A percentile compares a stretch with the other conserved stretches of the same genome.
These are phyloP conservation scores for Salvator merianae DNA, from an alignment of 2,113 vertebrate species.

Conservation along the genomic window DNA sequence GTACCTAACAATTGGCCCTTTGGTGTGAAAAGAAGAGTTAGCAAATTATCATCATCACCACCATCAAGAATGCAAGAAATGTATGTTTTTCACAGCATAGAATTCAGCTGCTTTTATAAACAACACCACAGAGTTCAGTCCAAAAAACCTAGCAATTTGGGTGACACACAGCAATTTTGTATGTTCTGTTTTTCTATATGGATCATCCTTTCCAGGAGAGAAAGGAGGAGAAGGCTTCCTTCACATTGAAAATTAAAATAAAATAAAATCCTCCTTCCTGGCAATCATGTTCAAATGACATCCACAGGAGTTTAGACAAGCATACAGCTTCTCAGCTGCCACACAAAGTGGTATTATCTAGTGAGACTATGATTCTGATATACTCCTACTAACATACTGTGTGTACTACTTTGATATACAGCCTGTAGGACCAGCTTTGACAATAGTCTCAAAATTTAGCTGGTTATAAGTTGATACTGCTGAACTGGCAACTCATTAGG, in stretches of 20 bases:
- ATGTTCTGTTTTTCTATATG: too few species aligned
- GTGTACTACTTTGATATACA: neutral
- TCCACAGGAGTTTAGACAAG: too few species aligned
- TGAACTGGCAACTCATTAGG: neutral
- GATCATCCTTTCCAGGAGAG: neutral
- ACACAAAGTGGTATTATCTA: too few species aligned
- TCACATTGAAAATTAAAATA: neutral
- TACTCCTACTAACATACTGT: neutral
- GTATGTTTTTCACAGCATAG: neutral
- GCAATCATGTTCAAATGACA: neutral
- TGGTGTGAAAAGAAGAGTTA: too few species aligned
- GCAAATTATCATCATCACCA: too few species aligned
- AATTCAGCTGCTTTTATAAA: neutral
- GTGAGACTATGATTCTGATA: too few species aligned
- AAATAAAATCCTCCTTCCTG: too few species aligned
- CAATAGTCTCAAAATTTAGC: neutral
- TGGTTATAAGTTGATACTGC: too few species aligned
- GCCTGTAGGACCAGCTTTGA: neutral
- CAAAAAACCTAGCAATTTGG: too few species aligned
- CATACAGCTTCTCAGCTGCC: neutral
- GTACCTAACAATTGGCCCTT: too few species aligned
- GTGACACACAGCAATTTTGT: too few species aligned
- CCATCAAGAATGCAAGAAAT: neutral
- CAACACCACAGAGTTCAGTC: neutral
- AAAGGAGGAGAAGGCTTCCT: neutral